Evolutionary conservation across 2,888 invertebrate species (phyloP), one percentile per base, ranked within the genome.

Genomic region (Agrochola lychnidis): DNA sequence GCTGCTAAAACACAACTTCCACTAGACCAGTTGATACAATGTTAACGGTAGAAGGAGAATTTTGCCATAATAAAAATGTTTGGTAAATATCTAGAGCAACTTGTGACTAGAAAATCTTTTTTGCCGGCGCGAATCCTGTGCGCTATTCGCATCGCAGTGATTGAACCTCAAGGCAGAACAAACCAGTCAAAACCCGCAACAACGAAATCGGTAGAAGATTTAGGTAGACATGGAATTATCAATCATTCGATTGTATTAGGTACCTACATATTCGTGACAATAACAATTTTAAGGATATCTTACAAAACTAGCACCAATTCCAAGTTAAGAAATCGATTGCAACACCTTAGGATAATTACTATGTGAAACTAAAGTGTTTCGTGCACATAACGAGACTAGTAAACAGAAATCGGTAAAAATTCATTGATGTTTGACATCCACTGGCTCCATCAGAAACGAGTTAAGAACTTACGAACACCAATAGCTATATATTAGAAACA

Each of bases 401-500:
- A 30, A 80, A 53, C 9, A n/a, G 14, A 53, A 56, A 45, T 30
- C 25, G 7, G 53, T 9, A 19, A 45, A 61, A 81, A 40, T 10
- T 40, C 1, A 73, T 79, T 56, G 25, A 61, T 82, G 42, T 79
- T 81, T 83, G 81, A 81, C 83, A 81, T 68, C 53, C 79, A 63
- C 72, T 84, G 81, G 56, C 48, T 64, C 68, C 69, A 84, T 80
- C 80, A 70, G 62, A 80, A 84, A 67, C 67, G 53, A 67, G 74
- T 69, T 79, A 59, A 30, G 69, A 69, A 40, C n/a, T 69, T 25
- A 63, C n/a, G 22, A 63, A 36, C 30, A 63, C 36, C 16, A 19
- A 63, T 63, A 76, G 1, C 48, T 57, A 67, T 30, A 48, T n/a
- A 48, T 5, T 40, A 64, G 16, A 57, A 79, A 79, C 36, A 51